A percentile compares a stretch with the other conserved stretches of the same genome.
phyloP scores from a whole-genome alignment of 2,888 invertebrate species.

The Eustalomyia histrio region DNA sequence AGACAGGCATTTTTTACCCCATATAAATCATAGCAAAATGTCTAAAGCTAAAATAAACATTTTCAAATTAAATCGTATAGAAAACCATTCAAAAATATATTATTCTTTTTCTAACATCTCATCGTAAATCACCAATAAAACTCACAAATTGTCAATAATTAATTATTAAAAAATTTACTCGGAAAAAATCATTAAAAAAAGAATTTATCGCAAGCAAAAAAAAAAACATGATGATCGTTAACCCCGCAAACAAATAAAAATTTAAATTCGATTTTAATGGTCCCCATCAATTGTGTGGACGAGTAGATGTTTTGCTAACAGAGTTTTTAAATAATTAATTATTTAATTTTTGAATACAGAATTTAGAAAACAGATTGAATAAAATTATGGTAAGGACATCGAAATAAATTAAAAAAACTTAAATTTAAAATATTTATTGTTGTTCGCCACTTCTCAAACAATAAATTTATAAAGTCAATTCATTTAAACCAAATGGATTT shows the following conservation, averaged over 20 bases:
- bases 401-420: neutral
- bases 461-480: too few species aligned
- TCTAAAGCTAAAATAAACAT: slow-evolving; percentile 42
- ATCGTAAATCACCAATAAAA: slow-evolving; percentile 55
- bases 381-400: too few species aligned
- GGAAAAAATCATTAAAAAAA: slow-evolving; percentile 35
- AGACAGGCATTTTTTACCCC: slow-evolving; percentile 2
- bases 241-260: slow-evolving; percentile 24
- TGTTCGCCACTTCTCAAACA: too few species aligned
- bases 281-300: slow-evolving; percentile 44
- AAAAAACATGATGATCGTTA: slow-evolving; percentile 50
- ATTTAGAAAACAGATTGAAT: too few species aligned
- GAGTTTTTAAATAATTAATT: neutral
- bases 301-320: neutral
- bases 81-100: neutral
- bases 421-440: too few species aligned
- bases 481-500: too few species aligned
- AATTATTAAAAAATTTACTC: slow-evolving; percentile 49
- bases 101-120: neutral
- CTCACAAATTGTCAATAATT: slow-evolving; percentile 60
- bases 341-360: neutral
- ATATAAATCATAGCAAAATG: slow-evolving; percentile 21
- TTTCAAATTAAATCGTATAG: neutral
- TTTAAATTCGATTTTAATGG: slow-evolving; percentile 48
- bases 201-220: slow-evolving; percentile 19